These are phyloP conservation scores for Polyergus mexicanus DNA, from an alignment of 1,140 invertebrate genomes.

Conservation along the genomic window DNA sequence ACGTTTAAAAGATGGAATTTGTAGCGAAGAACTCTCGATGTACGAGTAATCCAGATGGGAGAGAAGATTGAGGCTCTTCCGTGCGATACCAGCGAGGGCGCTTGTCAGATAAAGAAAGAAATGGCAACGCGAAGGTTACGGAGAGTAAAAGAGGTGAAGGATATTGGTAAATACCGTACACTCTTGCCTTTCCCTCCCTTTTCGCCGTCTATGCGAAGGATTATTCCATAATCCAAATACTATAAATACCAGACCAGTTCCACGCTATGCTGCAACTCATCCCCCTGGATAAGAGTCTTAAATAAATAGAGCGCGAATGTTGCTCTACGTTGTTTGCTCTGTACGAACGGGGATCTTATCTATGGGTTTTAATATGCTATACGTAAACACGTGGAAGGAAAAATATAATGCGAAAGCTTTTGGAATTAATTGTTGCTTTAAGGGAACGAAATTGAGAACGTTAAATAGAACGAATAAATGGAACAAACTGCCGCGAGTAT, in stretches of 20 bases:
- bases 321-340: slow-evolving; percentile 74
- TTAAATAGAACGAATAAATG: slow-evolving; percentile 27
- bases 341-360: slow-evolving; percentile 34
- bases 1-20: slow-evolving; percentile 80
- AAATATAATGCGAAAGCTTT: slow-evolving; percentile 7
- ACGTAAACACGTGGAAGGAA: slow-evolving; percentile 8
- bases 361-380: slow-evolving; percentile 49
- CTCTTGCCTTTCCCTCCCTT: slow-evolving; percentile 74
- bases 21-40: slow-evolving; percentile 76
- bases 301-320: slow-evolving; percentile 79
- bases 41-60: slow-evolving; percentile 76
- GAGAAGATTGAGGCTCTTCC: slow-evolving; percentile 78
- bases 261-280: slow-evolving; percentile 66
- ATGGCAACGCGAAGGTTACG: slow-evolving; percentile 25
- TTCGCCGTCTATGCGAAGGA: slow-evolving; percentile 74
- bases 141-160: slow-evolving; percentile 70
- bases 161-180: slow-evolving; percentile 83
- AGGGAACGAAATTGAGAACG: slow-evolving; percentile 51
- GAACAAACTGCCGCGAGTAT: not conserved
- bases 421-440: slow-evolving; percentile 8
- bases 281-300: slow-evolving; percentile 76
- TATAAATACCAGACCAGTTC: slow-evolving; percentile 82
- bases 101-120: slow-evolving; percentile 60
- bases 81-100: slow-evolving; percentile 64
- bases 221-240: slow-evolving; percentile 85